Evolutionary conservation across 2,888 invertebrate species (phyloP).

Genomic region (Drosophila kuntzei): DNA sequence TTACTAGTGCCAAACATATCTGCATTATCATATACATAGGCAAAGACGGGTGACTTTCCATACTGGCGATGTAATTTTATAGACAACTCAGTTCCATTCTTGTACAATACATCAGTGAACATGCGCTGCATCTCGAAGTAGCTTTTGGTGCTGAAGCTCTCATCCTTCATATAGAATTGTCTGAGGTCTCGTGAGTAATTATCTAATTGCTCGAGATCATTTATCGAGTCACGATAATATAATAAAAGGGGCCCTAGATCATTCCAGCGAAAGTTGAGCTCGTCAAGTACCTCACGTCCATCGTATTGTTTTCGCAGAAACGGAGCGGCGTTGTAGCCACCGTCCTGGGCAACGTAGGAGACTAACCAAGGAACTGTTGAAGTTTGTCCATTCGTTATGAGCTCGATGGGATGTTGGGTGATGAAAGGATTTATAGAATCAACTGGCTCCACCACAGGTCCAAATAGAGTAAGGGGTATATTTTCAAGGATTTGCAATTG

Average conservation of each 20-base stretch:
- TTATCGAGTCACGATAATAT: not conserved
- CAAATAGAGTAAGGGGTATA: slow-evolving; percentile 90
- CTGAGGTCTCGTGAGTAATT: not conserved
- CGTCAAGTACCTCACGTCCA: not conserved
- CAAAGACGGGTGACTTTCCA: slow-evolving; percentile 46
- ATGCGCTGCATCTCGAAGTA: slow-evolving; percentile 86
- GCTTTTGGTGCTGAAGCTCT: slow-evolving; percentile 85
- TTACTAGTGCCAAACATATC: not conserved
- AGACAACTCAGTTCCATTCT: slow-evolving; percentile 87
- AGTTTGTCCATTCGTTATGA: slow-evolving; percentile 88
- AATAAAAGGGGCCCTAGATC: slow-evolving; percentile 9
- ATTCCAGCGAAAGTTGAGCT: slow-evolving; percentile 6
- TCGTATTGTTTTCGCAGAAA: not conserved
- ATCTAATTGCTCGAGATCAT: not conserved
- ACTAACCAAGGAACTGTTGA: slow-evolving; percentile 90
- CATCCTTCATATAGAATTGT: slow-evolving; percentile 1
- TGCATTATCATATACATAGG: slow-evolving; percentile 87
- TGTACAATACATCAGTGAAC: slow-evolving; percentile 89
- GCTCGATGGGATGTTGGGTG: slow-evolving; percentile 88
- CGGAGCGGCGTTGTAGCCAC: not conserved
- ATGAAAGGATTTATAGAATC: slow-evolving; percentile 87
- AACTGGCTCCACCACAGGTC: slow-evolving; percentile 89
- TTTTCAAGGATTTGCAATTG: slow-evolving; percentile 86
- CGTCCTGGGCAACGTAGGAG: slow-evolving; percentile 84
- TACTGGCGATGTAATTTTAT: slow-evolving; percentile 82